A percentile compares a stretch with the other conserved stretches of the same genome.
phyloP scores from a whole-genome alignment of 2,797 vertebrate genomes.

The Ceryle rudis region DNA sequence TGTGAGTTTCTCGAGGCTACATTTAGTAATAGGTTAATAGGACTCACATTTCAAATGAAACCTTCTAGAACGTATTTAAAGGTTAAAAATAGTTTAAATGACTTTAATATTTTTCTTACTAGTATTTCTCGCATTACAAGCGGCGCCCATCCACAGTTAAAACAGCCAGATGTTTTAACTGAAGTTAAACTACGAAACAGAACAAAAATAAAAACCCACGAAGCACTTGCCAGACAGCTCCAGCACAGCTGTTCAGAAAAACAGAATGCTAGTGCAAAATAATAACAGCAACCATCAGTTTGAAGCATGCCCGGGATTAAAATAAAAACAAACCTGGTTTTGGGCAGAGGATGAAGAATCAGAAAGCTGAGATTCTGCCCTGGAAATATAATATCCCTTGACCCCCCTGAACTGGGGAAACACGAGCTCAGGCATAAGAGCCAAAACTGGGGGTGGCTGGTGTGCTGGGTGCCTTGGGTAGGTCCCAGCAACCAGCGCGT shows the following conservation, averaged over 20 bases:
- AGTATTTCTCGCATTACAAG: neutral
- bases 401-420: neutral
- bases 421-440: neutral
- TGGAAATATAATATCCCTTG: neutral
- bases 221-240: neutral
- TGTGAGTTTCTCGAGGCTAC: neutral
- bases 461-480: accelerated
- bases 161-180: neutral
- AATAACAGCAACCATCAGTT: neutral
- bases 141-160: neutral
- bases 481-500: neutral
- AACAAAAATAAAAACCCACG: neutral
- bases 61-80: neutral
- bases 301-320: neutral
- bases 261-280: neutral
- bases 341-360: neutral
- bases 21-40: neutral
- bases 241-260: neutral
- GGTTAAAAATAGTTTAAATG: neutral
- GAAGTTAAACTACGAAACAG: neutral
- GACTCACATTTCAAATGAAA: neutral
- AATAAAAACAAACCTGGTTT: neutral
- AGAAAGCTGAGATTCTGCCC: neutral
- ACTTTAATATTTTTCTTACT: neutral
- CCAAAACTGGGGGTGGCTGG: neutral